Evolutionary conservation across 2,113 vertebrate genomes (phyloP), one percentile per base, ranked within the genome.

Genomic region (Gavialis gangeticus): DNA sequence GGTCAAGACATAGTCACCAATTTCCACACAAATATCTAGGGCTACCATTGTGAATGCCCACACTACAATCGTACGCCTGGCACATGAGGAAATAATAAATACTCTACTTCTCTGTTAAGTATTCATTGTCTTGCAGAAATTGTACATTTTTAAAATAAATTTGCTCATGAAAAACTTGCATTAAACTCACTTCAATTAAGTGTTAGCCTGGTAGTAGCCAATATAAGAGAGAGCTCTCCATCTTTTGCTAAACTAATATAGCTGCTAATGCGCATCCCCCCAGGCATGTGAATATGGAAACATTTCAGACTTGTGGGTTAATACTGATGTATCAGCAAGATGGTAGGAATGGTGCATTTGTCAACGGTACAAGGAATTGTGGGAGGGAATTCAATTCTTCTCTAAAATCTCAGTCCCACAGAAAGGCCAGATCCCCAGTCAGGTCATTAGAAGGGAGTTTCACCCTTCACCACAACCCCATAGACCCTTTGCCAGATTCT

Each of bases 101-200:
- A 3, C 16, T 4, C 1, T 1, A 55, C 16, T 55, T 67, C 82
- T 46, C 67, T 54, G 78, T 79, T 76, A 75, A 64, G 27, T 6
- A 1, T 14, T 73, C 84, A 66, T n/a, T 0, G 0, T 10, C 13
- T 75, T 80, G n/a, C 84, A 82, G 79, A 84, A 67, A 34, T 0
- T 62, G 87, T 87, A 24, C 15, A 6, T 80, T 81, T 83, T 63
- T 3, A 0, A 88, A 97, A 84, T 97, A 97, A 97, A 97, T 69
- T 66, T 22, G 14, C 57, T 91, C 57, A 0, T 82, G 76, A 60
- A 76, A 85, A 90, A 55, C 73, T 27, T 2, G n/a, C 0, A 0
- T 62, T 77, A 0, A 34, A 1, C 73, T 75, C 1, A 6, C n/a
- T 60, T 90, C 55, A 2, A 11, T 14, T 28, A 4, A 0, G 8